Conservation (phyloP, 92 coral and sea anemone genomes). For the Epizoanthus stellaris region DNA sequence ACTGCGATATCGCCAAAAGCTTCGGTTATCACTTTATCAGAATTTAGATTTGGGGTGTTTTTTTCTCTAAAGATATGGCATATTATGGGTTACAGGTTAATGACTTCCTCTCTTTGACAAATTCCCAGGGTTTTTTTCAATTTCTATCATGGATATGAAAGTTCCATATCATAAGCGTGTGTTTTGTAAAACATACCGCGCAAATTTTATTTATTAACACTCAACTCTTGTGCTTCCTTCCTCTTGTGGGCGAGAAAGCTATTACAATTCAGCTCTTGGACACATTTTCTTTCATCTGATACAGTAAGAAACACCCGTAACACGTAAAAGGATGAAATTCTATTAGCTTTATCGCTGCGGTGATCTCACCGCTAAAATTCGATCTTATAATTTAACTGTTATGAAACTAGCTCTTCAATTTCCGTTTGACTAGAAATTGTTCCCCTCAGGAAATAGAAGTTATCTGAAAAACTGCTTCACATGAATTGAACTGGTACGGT, state of each 20-base stretch:
- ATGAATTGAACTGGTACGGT: not conserved
- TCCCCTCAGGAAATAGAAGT: not conserved
- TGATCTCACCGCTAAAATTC: conserved; percentile 10
- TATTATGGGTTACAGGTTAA: not conserved
- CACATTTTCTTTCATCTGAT: conserved; percentile 3
- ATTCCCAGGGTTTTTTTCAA: not conserved
- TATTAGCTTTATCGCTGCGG: conserved; percentile 29
- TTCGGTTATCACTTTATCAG: conserved; percentile 16
- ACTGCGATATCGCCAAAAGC: conserved; percentile 21
- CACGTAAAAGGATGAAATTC: conserved; percentile 4
- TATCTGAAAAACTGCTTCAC: conserved; percentile 2
- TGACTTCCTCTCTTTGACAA: conserved; percentile 19
- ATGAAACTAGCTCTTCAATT: not conserved
- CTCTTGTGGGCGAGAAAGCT: conserved; percentile 10
- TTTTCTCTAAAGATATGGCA: conserved; percentile 5
- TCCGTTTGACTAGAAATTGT: conserved; percentile 9
- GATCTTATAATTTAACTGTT: conserved; percentile 23
- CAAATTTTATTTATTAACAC: conserved; percentile 9
- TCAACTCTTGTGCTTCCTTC: conserved; percentile 23
- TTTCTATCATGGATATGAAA: not conserved
- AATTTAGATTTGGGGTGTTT: conserved; percentile 19
- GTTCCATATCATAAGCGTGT: not conserved
- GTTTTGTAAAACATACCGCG: not conserved
- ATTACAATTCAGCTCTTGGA: conserved; percentile 7
- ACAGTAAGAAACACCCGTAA: conserved; percentile 6